Conservation (phyloP, 2,888 invertebrate species). For the Zele albiditarsus region DNA sequence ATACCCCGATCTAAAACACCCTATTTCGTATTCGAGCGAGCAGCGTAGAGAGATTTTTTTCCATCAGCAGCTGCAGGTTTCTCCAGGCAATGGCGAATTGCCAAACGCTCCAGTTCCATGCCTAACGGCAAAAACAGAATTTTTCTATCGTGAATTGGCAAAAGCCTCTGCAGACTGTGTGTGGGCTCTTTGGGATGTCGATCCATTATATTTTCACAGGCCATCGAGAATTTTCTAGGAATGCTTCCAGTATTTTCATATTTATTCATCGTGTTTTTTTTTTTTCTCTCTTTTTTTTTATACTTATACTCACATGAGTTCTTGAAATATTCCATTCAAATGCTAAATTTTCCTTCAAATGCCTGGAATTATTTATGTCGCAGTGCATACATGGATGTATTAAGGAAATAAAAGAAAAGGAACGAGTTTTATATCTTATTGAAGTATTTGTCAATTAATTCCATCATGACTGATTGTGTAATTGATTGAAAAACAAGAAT, state of each 20-base stretch:
- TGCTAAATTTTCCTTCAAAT: constrained; percentile 14
- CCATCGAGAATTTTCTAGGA: background rate
- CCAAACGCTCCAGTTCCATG: constrained; percentile 39
- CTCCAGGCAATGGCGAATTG: constrained; percentile 39
- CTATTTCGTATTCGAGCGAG: constrained; percentile 39
- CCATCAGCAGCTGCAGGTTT: constrained; percentile 10
- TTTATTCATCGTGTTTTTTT: constrained; percentile 2
- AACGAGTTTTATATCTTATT: too few relatives aligned
- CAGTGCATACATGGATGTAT: background rate
- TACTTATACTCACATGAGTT: background rate
- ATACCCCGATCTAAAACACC: background rate
- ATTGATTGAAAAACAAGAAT: too few relatives aligned
- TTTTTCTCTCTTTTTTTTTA: constrained; percentile 5
- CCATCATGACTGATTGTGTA: too few relatives aligned
- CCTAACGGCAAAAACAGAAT: constrained; percentile 7
- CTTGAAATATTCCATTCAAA: constrained; percentile 11
- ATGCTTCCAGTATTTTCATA: constrained; percentile 2
- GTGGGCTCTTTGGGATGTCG: background rate
- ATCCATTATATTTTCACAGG: constrained; percentile 26
- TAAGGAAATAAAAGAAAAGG: background rate
- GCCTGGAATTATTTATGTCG: background rate
- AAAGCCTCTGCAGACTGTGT: background rate
- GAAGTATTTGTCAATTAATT: too few relatives aligned
- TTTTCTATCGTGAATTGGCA: constrained; percentile 29
- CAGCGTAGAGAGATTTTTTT: background rate